phyloP scores from a whole-genome alignment of 2,888 invertebrate genomes.

The Phaonia tiefii region DNA sequence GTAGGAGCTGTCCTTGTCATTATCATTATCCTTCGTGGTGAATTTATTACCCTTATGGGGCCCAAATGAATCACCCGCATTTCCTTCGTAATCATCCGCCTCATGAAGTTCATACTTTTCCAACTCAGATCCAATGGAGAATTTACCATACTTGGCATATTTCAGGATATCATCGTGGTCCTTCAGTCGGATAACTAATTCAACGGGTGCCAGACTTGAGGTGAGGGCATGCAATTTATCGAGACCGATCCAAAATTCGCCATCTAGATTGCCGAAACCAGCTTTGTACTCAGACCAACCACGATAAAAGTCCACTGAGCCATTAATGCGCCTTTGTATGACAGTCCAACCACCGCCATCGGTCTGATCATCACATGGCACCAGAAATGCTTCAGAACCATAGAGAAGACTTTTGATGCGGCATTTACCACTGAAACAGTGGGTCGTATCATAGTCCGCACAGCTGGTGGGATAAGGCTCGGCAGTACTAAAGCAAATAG shows the following conservation, averaged over 20 bases:
- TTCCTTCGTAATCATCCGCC: background rate
- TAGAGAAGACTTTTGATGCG: conserved; percentile 7
- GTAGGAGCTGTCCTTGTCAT: background rate
- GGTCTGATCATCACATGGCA: conserved; percentile 14
- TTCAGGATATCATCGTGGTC: background rate
- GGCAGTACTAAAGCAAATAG: too few species aligned
- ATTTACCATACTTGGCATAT: background rate
- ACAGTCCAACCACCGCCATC: conserved; percentile 5
- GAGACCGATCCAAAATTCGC: conserved; percentile 5
- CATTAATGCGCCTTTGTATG: background rate
- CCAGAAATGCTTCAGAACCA: conserved; percentile 39
- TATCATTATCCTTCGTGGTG: conserved; percentile 7
- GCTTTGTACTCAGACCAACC: background rate
- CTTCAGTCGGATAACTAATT: background rate
- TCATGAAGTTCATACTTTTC: background rate
- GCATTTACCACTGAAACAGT: conserved; percentile 36
- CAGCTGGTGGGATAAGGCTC: conserved; percentile 44
- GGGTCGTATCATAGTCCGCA: conserved; percentile 4
- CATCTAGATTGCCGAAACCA: background rate
- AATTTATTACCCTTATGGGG: background rate
- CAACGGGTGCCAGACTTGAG: background rate
- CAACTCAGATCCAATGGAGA: background rate
- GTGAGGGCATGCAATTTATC: conserved; percentile 2
- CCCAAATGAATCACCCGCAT: background rate
- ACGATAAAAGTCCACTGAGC: conserved; percentile 5